Base-by-base conservation (phyloP, 2,113 vertebrate species). In the Podiceps cristatus region DNA sequence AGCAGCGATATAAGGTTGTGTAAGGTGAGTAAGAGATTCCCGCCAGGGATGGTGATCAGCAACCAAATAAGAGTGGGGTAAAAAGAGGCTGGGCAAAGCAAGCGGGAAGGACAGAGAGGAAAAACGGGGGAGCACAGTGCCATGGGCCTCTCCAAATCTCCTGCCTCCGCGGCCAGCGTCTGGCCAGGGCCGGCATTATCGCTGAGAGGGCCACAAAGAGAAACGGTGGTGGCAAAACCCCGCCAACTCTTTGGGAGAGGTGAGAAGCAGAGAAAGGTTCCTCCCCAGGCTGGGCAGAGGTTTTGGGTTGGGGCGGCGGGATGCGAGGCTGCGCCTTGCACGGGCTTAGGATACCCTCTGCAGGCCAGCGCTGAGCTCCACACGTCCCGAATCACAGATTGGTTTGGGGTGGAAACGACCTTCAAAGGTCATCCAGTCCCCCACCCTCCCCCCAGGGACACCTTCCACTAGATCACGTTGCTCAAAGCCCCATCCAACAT, bases 331-430 rank as follows among this genome's bases (percentile, higher is more conserved):
- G 77, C 92, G 85, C 67, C 8, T 79, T 92, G 92, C 63, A 50
- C 5, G 8, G 90, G 75, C 63, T 95, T 95, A 96, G 95, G 97
- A 52, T 86, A 95, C 95, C 93, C 92, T 95, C 96, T 97, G 78
- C 96, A 96, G 97, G 93, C 90, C 81, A 29, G 58, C 6, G 0
- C 53, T 9, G 78, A 49, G 90, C 85, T 73, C 67, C 25, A 1
- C 93, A 94, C 3, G 0, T 50, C 59, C 64, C 0, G 1, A 16
- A 0, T 4, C 7, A 2, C 0, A 3, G 19, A 58, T 15, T 28
- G 49, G 11, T 18, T 16, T 5, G n/a, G 40, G 44, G 0, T 0
- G 7, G 20, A 14, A 67, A 1, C 4, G 19, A 8, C 4, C 23
- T n/a, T 4, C 7, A 12, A 52, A 53, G 23, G 5, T 1, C 55